Evolutionary conservation across 30 jellyfish, hydroid and myxozoan genomes (phyloP).

Genomic region (Aurelia coerulea): DNA sequence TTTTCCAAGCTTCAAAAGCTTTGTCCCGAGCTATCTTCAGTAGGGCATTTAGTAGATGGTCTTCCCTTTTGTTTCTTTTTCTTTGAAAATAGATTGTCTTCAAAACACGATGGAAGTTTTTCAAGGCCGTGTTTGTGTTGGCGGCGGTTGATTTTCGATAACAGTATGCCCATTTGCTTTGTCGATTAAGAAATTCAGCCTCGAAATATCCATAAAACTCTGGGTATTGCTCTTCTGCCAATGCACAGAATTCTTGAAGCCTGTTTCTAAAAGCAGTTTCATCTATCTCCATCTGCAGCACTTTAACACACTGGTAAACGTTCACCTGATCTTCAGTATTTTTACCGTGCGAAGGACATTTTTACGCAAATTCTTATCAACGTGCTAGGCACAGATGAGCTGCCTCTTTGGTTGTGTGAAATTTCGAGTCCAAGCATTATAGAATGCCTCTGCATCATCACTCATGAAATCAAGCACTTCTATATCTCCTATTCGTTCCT

Average conservation of each 20-base stretch:
- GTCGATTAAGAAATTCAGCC: slow-evolving; percentile 31
- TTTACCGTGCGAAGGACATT: slow-evolving; percentile 4
- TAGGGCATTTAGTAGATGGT: slow-evolving; percentile 28
- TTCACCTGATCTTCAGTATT: slow-evolving; percentile 10
- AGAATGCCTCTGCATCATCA: slow-evolving; percentile 68
- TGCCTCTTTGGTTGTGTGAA: slow-evolving; percentile 27
- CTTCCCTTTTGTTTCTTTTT: slow-evolving; percentile 40
- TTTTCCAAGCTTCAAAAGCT: slow-evolving; percentile 61
- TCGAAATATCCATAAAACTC: slow-evolving; percentile 28
- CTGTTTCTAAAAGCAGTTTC: slow-evolving; percentile 5
- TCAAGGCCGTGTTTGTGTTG: slow-evolving; percentile 54
- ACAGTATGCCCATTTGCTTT: slow-evolving; percentile 55
- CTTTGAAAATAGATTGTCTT: slow-evolving; percentile 34
- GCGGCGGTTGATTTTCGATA: slow-evolving; percentile 48
- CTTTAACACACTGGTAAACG: slow-evolving; percentile 20
- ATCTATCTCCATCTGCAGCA: slow-evolving; percentile 27
- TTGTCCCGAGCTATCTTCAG: slow-evolving; percentile 60
- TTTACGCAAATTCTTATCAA: slow-evolving; percentile 34
- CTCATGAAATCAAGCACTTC: slow-evolving; percentile 36
- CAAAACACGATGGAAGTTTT: slow-evolving; percentile 46
- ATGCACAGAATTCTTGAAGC: slow-evolving; percentile 38
- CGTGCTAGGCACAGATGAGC: slow-evolving; percentile 62
- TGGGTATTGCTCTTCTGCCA: slow-evolving; percentile 29
- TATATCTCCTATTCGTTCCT: slow-evolving; percentile 22
- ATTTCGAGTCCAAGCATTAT: slow-evolving; percentile 48